Evolutionary conservation across 2,113 vertebrate species (phyloP), one percentile per base, ranked within the genome.

Genomic region (Aldabrachelys gigantea): DNA sequence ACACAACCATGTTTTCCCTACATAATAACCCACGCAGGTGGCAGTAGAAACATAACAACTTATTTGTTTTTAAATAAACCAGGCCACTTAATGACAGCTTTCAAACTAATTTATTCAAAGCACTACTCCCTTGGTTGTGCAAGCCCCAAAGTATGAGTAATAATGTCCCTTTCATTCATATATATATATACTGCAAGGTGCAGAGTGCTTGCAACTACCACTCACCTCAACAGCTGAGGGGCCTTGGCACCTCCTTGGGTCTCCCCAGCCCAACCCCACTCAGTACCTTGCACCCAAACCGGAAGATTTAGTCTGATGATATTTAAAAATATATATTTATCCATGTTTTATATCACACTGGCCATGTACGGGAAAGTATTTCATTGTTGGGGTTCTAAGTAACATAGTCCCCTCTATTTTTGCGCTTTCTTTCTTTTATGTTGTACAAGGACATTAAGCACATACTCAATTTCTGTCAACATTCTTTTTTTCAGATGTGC

Each of bases 21-120:
- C 56, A 24, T 57, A 75, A 85, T 80, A 81, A 87, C 31, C 80
- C 6, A 5, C 17, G 80, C 93, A 80, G 85, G 85, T 92, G 72
- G 72, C 84, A 69, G 27, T 17, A 78, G 52, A 84, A 91, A 86
- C 87, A 94, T 93, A 82, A 21, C 69, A 2, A 14, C 72, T 79
- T 29, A 86, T 75, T 83, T 44, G 52, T 88, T 79, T 88, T 90
- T 89, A 79, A 96, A 81, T 92, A 97, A 41, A 95, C 76, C 80
- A 92, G 85, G 95, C 82, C 91, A 91, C 93, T 96, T 93, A 87
- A 89, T 96, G 94, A 93, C 82, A 93, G 90, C 91, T 96, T 97
- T 93, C 0, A 31, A 90, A 94, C 92, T 57, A 49, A 85, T 90
- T 91, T 93, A 85, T 31, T 85, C 50, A 85, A 94, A 95, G 90